phyloP scores from a whole-genome alignment of 1,140 invertebrate genomes.

The Akabosia matsudoensis region DNA sequence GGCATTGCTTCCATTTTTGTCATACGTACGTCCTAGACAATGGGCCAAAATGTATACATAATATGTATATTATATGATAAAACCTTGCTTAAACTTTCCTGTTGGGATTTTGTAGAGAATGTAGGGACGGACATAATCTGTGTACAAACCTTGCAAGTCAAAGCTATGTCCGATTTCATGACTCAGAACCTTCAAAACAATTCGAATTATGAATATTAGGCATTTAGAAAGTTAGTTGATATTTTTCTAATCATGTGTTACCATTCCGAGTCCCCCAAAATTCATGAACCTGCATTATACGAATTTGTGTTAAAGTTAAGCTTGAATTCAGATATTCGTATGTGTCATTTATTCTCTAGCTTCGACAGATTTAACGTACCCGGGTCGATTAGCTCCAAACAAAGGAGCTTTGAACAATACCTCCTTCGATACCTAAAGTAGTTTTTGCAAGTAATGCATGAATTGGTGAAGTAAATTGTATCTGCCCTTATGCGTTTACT shows the following conservation, averaged over 20 bases:
- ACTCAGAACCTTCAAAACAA: neutral
- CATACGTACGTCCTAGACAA: neutral
- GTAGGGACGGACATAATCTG: neutral
- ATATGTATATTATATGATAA: neutral
- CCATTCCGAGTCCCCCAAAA: neutral
- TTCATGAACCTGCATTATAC: neutral
- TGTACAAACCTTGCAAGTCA: neutral
- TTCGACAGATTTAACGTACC: neutral
- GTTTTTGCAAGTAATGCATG: neutral
- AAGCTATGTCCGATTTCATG: neutral
- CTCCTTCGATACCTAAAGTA: neutral
- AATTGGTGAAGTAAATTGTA: too few relatives aligned
- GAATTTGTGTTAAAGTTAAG: neutral
- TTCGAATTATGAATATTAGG: neutral
- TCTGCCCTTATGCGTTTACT: too few relatives aligned
- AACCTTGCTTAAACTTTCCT: neutral
- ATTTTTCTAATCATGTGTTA: neutral
- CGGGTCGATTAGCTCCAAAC: neutral
- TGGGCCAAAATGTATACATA: neutral
- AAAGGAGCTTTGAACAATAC: neutral
- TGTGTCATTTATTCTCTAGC: neutral
- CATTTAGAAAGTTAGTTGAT: neutral
- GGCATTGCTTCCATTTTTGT: neutral
- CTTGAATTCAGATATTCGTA: neutral
- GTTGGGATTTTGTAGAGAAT: neutral